Base-by-base conservation (phyloP, 2,888 invertebrate species). In the Tachina grossa region DNA sequence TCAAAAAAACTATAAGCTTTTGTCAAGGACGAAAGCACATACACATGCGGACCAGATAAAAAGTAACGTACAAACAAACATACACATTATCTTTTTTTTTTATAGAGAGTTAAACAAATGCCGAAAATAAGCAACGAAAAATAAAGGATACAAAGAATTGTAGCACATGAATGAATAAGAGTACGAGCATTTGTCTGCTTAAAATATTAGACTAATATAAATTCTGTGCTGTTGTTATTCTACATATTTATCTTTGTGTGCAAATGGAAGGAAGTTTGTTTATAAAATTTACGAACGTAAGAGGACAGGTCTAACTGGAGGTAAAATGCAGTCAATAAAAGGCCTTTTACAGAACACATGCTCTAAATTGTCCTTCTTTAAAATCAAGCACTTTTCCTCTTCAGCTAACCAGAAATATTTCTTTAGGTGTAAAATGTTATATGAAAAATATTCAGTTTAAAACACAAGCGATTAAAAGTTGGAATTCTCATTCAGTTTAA, bases 1-100 rank as follows among this genome's bases (percentile, higher is more conserved):
- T 71, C 59, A 14, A 43, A 13, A 39, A 75, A 66, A 76, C 45
- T 66, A 71, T 53, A 76, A 59, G 80, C 76, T 84, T 75, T 72
- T 80, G 65, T 76, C 80, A 75, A 76, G 71, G 65, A 71, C 71
- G 47, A 55, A 41, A 55, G 31, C 59, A 43, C 71, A 65, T 16
- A 59, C 41, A 83, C 1, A 71, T 22, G 55, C 16, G 53, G 19
- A 71, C 51, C 45, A 49, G 19, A 71, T 41, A 66, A 51, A 65
- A 16, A 10, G 39, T 19, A 39, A 61, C 39, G 16, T 10, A 53
- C 31, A 31, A 13, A 61, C n/a, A 43, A 2, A 31, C 55, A 31
- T 1, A 22, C 9, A 66, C n/a, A 10, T 19, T 47, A 65, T 10
- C 13, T 13, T 19, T n/a, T 16, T 6, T 13, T 6, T n/a, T n/a